These are phyloP conservation scores for Sclerodermus sp. DNA, from an alignment of 2,888 invertebrate species.

Conservation along the genomic window DNA sequence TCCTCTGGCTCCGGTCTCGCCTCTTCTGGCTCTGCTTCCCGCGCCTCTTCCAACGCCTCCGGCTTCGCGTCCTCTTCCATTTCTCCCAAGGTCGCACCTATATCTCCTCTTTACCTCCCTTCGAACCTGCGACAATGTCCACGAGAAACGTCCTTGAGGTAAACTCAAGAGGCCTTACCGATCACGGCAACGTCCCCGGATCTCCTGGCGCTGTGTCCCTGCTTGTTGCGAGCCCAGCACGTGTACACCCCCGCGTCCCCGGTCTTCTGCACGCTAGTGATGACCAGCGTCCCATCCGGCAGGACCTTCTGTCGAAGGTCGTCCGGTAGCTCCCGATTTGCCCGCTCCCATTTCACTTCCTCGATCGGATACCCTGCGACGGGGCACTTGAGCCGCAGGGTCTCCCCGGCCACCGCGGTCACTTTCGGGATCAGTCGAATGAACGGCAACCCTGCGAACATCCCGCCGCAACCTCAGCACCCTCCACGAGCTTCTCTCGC, in stretches of 20 bases:
- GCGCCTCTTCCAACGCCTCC: not conserved
- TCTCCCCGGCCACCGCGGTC: slow-evolving; percentile 78
- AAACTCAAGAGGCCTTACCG: slow-evolving; percentile 63
- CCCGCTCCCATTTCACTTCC: slow-evolving; percentile 78
- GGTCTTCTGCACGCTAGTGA: slow-evolving; percentile 74
- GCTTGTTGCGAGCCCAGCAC: slow-evolving; percentile 78
- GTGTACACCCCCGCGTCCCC: slow-evolving; percentile 78
- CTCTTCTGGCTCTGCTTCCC: slow-evolving; percentile 1
- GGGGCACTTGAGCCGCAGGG: slow-evolving; percentile 74
- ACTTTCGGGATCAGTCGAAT: slow-evolving; percentile 79
- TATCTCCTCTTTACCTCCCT: not conserved
- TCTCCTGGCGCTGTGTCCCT: slow-evolving; percentile 73
- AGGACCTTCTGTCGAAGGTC: slow-evolving; percentile 77
- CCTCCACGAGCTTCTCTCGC: not conserved
- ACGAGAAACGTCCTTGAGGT: not conserved
- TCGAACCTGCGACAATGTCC: slow-evolving; percentile 21
- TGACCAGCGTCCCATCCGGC: slow-evolving; percentile 73
- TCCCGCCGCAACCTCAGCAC: too few relatives aligned
- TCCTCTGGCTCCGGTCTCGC: not conserved
- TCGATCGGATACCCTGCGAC: slow-evolving; percentile 83
- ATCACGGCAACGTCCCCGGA: slow-evolving; percentile 77
- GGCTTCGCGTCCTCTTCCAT: not conserved
- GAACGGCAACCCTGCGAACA: slow-evolving; percentile 78
- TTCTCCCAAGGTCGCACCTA: not conserved
- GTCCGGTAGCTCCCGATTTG: slow-evolving; percentile 74